Evolutionary conservation across 2,888 invertebrate species (phyloP).

Genomic region (Isotomurus palustris): DNA sequence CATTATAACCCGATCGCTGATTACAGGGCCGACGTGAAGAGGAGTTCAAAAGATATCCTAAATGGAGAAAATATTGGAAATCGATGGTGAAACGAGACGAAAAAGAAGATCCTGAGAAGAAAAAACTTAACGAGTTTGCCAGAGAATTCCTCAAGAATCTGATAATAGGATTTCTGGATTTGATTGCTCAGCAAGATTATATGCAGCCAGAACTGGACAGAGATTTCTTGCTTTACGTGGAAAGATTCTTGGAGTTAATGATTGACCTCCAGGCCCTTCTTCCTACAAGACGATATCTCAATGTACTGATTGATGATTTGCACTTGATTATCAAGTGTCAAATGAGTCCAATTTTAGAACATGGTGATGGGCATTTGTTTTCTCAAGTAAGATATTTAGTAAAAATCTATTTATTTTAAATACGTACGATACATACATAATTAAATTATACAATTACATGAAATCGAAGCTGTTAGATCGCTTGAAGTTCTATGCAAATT

Average conservation of each 20-base stretch:
- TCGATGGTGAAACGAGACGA: conserved; percentile 77
- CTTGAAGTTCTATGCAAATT: conserved; percentile 92
- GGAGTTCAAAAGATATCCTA: conserved; percentile 78
- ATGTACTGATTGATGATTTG: conserved; percentile 89
- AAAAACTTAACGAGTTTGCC: conserved; percentile 65
- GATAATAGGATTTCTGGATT: conserved; percentile 79
- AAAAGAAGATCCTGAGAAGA: conserved; percentile 45
- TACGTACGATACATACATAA: neutral
- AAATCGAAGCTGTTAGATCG: conserved; percentile 69
- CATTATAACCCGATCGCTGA: neutral
- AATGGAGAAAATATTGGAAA: conserved; percentile 89
- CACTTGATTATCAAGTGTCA: conserved; percentile 88
- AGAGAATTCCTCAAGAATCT: conserved; percentile 76
- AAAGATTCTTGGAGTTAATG: conserved; percentile 90
- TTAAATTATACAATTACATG: conserved; percentile 54
- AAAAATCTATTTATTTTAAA: too few species aligned
- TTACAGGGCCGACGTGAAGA: conserved; percentile 69
- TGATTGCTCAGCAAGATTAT: conserved; percentile 60
- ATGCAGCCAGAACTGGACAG: conserved; percentile 44
- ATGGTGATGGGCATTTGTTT: conserved; percentile 84
- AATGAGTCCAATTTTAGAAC: conserved; percentile 66
- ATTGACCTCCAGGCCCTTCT: conserved; percentile 93
- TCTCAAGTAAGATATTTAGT: conserved; percentile 82
- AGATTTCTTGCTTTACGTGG: conserved; percentile 73
- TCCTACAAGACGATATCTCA: conserved; percentile 94